Percentiles rank a stretch among this genome's conserved stretches.
phyloP scores from a whole-genome alignment of 2,888 invertebrate genomes.

The Clistopyga incitator region DNA sequence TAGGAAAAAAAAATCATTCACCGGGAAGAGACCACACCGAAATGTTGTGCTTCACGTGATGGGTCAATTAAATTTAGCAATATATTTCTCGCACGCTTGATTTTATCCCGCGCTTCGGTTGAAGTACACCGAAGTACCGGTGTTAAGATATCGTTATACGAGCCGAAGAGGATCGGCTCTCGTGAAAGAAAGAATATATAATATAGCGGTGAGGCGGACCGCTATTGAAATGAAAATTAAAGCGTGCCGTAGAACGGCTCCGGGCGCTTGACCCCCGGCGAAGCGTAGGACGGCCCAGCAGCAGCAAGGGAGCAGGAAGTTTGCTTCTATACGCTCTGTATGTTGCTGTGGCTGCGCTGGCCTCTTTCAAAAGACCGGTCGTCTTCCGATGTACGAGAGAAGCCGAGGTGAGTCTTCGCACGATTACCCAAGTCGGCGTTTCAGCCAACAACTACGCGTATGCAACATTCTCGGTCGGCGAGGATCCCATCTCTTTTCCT shows the following conservation, averaged over 20 bases:
- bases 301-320: conserved; percentile 37
- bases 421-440: conserved; percentile 25
- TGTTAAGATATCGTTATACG: conserved; percentile 37
- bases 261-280: conserved; percentile 49
- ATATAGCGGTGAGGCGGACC: conserved; percentile 49
- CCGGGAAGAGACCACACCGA: neutral
- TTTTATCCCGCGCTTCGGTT: conserved; percentile 5
- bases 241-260: conserved; percentile 59
- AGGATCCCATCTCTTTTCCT: conserved; percentile 55
- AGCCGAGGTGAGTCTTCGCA: conserved; percentile 13
- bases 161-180: conserved; percentile 22
- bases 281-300: conserved; percentile 20
- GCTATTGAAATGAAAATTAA: conserved; percentile 67
- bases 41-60: neutral
- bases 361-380: conserved; percentile 70
- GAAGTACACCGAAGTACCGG: conserved; percentile 33
- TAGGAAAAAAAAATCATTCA: neutral
- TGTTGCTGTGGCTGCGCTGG: conserved; percentile 49
- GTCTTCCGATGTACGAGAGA: conserved; percentile 43
- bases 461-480: conserved; percentile 40
- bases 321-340: conserved; percentile 20
- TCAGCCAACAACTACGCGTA: conserved; percentile 29
- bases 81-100: neutral
- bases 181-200: conserved; percentile 41
- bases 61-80: conserved; percentile 5